Base-by-base conservation (phyloP, 1,140 invertebrate genomes). In the Monomorium pharaonis region DNA sequence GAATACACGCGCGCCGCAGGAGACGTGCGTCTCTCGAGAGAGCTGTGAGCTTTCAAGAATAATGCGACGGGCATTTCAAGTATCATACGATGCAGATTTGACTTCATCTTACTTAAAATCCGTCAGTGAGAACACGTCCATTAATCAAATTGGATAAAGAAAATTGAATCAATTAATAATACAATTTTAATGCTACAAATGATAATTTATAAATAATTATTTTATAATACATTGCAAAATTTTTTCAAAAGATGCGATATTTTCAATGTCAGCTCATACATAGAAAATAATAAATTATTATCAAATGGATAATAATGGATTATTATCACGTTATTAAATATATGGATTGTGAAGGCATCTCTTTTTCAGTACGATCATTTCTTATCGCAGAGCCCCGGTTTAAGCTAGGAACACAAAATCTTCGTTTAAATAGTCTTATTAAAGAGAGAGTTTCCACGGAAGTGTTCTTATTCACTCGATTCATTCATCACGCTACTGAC, bases 1-100 rank as follows among this genome's bases (percentile, higher is more conserved):
- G 89, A 92, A 92, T 92, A 88, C 83, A 86, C 84, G 84, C 84
- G 84, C 85, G 63, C 76, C 51, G 63, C 72, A 85, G 75, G 62
- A 85, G 83, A 89, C 75, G 60, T 49, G 87, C 72, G 77, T 85
- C 74, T 85, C 84, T 88, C 60, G 77, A 76, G 84, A 86, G 56
- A 89, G 62, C 76, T 62, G 58, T 83, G 85, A 83, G 88, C 88
- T 90, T 90, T 90, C 76, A 90, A 87, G 81, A 63, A 81, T 87
- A 89, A 90, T 65, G 51, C 86, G 76, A 47, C 86, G 85, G 72
- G 65, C 56, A 90, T 84, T 90, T 77, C 67, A 58, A 76, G 69
- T 85, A 78, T 74, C 81, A 90, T 81, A 90, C 77, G 84, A 58
- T 84, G 87, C 81, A 72, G 54, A 78, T 88, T 88, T 62, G 63